Base-by-base conservation (phyloP, 2,113 vertebrate genomes). In the Aspiorhynchus laticeps region DNA sequence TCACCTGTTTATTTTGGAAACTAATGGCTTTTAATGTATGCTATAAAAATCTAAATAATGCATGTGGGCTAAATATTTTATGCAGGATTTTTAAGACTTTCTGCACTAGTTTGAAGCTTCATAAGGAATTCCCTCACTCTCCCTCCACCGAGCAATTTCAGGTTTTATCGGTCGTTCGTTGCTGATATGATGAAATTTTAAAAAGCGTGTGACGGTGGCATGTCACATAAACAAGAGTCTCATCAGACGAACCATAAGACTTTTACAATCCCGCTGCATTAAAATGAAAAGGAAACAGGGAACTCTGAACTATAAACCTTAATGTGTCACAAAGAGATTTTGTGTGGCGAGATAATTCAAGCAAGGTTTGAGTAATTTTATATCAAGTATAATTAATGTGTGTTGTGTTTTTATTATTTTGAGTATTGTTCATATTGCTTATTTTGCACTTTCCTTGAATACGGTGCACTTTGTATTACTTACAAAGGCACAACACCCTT, bases 21-120 rank as follows among this genome's bases (percentile, higher is more conserved):
- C 91, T 93, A 95, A 95, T 94, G 94, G 93, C 88, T 94, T 94
- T 95, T 95, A 96, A 96, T 95, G 94, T 94, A 93, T 93, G 92
- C 93, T 93, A 93, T 95, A 94, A 94, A 95, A 95, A 94, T 94
- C 92, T 95, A 87, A 96, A 95, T 95, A 93, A 95, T 94, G 91
- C 85, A 90, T 59, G 87, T 10, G 28, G 28, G 28, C 80, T 95
- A 73, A 95, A 95, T 96, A 94, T 93, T 96, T 94, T 48, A 95
- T 95, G 93, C 81, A 86, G 88, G 90, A 93, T 93, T 94, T 91
- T 88, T 91, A 83, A 90, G 88, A 92, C 90, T 92, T 93, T 91
- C 88, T 90, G 92, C 91, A 94, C 93, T 92, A 93, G 93, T 86
- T 88, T 31, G 85, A 88, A 85, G 78, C 91, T 90, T 92, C 87